phyloP scores from a whole-genome alignment of 2,888 invertebrate species.

The Ecliptopera silaceata region DNA sequence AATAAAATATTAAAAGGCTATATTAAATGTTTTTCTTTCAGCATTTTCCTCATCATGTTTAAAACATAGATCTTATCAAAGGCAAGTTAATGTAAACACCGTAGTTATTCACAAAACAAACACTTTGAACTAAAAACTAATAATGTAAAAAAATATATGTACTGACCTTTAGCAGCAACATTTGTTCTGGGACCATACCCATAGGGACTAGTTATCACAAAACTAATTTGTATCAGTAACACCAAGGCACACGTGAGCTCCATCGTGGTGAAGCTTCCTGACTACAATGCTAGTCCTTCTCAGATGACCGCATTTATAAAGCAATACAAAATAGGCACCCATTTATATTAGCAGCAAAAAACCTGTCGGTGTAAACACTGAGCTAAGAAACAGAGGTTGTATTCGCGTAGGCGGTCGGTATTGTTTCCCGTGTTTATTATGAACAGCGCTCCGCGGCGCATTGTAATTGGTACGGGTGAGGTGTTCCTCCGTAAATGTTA shows the following conservation, averaged over 20 bases:
- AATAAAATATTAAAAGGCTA: background rate
- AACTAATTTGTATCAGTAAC: conserved; percentile 53
- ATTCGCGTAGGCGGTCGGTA: conserved; percentile 60
- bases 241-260: conserved; percentile 66
- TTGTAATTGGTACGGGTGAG: conserved; percentile 44
- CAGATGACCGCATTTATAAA: conserved; percentile 73
- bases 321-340: conserved; percentile 72
- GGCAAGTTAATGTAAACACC: conserved; percentile 17
- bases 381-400: conserved; percentile 70
- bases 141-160: conserved; percentile 11
- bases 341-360: conserved; percentile 69
- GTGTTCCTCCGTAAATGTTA: conserved; percentile 44
- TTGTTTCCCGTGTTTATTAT: conserved; percentile 60
- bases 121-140: conserved; percentile 20
- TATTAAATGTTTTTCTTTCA: conserved; percentile 2
- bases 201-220: conserved; percentile 62
- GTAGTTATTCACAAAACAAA: background rate
- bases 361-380: conserved; percentile 70
- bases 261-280: conserved; percentile 72
- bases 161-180: conserved; percentile 66
- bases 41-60: background rate
- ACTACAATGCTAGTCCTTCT: conserved; percentile 66
- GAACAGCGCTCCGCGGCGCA: conserved; percentile 46
- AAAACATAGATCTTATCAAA: conserved; percentile 14
- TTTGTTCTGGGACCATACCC: conserved; percentile 73